Base-by-base conservation (phyloP, 2,888 invertebrate species). In the Apodemia duryi region DNA sequence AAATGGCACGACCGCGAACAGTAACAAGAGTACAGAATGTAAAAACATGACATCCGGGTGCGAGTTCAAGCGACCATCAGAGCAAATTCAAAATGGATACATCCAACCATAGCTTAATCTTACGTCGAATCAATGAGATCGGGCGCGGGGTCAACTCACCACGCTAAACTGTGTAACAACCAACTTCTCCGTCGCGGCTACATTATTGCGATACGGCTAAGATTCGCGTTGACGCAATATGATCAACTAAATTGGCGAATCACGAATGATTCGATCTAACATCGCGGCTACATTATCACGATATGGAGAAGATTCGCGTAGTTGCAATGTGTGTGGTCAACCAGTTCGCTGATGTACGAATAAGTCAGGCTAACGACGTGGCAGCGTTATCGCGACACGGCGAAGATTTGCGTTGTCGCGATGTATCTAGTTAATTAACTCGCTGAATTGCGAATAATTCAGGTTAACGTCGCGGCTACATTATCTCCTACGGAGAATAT, bases 21-120 rank as follows among this genome's bases (percentile, higher is more conserved):
- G 80, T 76, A 81, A 81, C 81, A 78, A 84, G 80, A 82, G 82
- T 80, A 77, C 83, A 73, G 82, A 85, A 85, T 83, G 81, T 81
- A 82, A 84, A 85, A 83, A 86, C 84, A 86, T 84, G 87, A 87
- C 88, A 88, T 89, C 88, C 88, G 88, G 88, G 86, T 86, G 88
- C 83, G 79, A 84, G 86, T 84, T 87, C 85, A 87, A 80, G 78
- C 81, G 80, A 80, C 79, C 84, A 84, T 85, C 80, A 72, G 74
- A 79, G 82, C 83, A 73, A 79, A 85, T 81, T 81, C 81, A 79
- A 85, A 84, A 87, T 86, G 85, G 84, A 86, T 84, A 85, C 86
- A 83, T 88, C 83, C 81, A 82, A 29, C 43, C 49, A 64, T 65
- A 61, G 81, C 81, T 85, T 87, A 85, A 89, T 89, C 89, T 86